These are phyloP conservation scores for Amiota mariae DNA, from an alignment of 2,888 invertebrate species.

Conservation along the genomic window DNA sequence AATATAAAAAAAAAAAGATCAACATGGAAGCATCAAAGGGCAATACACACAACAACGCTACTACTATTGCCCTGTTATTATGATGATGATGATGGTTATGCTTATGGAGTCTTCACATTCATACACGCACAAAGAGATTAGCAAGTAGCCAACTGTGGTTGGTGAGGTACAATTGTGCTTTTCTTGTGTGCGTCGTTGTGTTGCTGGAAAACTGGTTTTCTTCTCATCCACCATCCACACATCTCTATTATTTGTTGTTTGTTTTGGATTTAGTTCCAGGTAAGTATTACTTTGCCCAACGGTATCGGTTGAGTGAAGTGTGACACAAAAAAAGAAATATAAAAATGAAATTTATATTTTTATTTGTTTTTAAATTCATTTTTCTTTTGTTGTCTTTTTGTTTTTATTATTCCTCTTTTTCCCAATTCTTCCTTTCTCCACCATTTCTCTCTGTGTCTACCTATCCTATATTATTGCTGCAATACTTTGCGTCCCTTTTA, in stretches of 20 bases:
- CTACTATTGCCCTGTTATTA: neutral
- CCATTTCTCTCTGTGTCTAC: no score
- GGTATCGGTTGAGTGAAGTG: slow-evolving; percentile 76
- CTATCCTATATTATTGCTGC: no score
- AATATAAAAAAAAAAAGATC: slow-evolving; percentile 26
- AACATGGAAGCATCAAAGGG: slow-evolving; percentile 8
- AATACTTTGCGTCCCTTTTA: neutral
- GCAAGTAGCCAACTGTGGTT: slow-evolving; percentile 41
- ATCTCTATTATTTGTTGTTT: neutral
- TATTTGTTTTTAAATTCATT: slow-evolving; percentile 55
- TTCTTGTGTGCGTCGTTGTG: slow-evolving; percentile 3
- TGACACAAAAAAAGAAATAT: slow-evolving; percentile 55
- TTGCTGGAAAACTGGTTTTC: slow-evolving; percentile 40
- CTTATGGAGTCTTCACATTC: no score
- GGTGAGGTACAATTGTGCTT: slow-evolving; percentile 54
- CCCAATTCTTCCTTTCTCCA: neutral
- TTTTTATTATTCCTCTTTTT: slow-evolving; percentile 28
- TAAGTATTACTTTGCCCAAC: slow-evolving; percentile 76
- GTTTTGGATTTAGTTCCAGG: slow-evolving; percentile 54
- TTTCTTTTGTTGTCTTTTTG: slow-evolving; percentile 47
- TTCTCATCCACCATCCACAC: slow-evolving; percentile 20
- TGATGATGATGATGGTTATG: no score
- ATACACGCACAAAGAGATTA: slow-evolving; percentile 44
- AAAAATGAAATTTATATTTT: slow-evolving; percentile 7
- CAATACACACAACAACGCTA: neutral